Percentiles rank a stretch among this genome's conserved stretches.
These are phyloP conservation scores for Melanerpes aurifrons DNA, from an alignment of 2,113 vertebrate genomes.

Conservation along the genomic window DNA sequence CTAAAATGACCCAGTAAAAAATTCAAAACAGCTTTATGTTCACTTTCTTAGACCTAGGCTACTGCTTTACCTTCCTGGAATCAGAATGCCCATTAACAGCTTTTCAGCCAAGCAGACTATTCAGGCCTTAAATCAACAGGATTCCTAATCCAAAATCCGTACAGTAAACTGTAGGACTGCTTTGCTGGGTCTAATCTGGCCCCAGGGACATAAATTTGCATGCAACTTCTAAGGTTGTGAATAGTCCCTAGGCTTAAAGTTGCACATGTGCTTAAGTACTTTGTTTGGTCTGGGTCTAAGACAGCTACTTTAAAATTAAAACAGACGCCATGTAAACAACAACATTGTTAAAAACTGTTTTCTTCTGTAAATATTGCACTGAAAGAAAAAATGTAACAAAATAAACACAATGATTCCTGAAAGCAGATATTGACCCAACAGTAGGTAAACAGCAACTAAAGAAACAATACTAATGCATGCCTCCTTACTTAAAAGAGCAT, in stretches of 20 bases:
- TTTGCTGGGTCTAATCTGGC: slow-evolving; percentile 19
- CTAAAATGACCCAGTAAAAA: background rate
- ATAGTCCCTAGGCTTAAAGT: slow-evolving; percentile 2
- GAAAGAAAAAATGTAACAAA: background rate
- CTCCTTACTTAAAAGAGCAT: background rate
- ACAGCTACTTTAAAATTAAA: slow-evolving; percentile 13
- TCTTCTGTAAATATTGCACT: background rate
- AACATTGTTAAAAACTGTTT: slow-evolving; percentile 18
- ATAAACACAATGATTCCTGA: background rate
- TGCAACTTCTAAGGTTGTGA: slow-evolving; percentile 15
- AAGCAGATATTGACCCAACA: background rate
- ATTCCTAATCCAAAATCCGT: background rate
- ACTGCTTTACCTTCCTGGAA: background rate
- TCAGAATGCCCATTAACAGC: background rate
- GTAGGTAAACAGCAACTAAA: background rate
- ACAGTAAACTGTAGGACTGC: background rate
- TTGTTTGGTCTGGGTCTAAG: background rate
- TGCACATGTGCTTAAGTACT: slow-evolving; percentile 55
- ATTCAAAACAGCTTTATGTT: background rate
- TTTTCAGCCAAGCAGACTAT: slow-evolving; percentile 10
- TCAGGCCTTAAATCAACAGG: slow-evolving; percentile 40
- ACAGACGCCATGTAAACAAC: slow-evolving; percentile 10
- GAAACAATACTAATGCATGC: background rate
- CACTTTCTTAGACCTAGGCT: background rate
- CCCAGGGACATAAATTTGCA: slow-evolving; percentile 55